Percentiles rank a stretch among this genome's conserved stretches.
Conservation (phyloP, 2,797 vertebrate genomes). For the Sebastolobus altivelis region DNA sequence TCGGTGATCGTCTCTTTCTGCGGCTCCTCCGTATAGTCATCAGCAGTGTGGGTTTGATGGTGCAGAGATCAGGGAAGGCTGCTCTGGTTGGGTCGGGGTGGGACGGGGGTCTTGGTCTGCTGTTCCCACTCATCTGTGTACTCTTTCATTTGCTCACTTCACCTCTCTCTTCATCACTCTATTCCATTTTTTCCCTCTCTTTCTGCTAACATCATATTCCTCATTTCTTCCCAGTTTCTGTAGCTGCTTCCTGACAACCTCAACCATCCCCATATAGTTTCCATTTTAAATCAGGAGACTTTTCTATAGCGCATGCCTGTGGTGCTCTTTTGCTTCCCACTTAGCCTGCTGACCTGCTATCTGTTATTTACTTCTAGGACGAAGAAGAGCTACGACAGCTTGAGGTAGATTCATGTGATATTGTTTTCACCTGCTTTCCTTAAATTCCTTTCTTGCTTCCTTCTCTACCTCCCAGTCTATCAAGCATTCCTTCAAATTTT, state of each 20-base stretch:
- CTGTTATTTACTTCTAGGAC: conserved; percentile 83
- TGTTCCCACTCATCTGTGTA: conserved; percentile 31
- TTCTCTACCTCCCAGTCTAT: conserved; percentile 1
- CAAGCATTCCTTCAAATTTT: conserved; percentile 31
- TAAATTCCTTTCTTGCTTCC: conserved; percentile 13
- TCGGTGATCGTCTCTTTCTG: conserved; percentile 44
- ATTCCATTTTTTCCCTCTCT: conserved; percentile 9
- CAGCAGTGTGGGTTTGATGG: conserved; percentile 67
- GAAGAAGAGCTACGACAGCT: conserved; percentile 87
- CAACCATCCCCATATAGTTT: conserved; percentile 55
- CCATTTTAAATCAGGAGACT: conserved; percentile 35
- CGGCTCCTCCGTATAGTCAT: conserved; percentile 45
- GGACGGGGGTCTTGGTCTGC: conserved; percentile 28
- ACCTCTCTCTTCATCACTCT: conserved; percentile 1
- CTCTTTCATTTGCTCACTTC: conserved; percentile 32
- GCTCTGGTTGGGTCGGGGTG: conserved; percentile 20
- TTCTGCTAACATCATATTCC: conserved; percentile 62
- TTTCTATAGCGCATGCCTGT: conserved; percentile 62
- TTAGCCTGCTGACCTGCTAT: conserved; percentile 71
- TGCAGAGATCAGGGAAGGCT: conserved; percentile 43
- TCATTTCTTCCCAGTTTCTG: conserved; percentile 73
- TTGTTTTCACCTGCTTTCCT: conserved; percentile 23
- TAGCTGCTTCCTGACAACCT: conserved; percentile 74
- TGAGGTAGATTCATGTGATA: conserved; percentile 83
- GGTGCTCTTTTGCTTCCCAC: conserved; percentile 62